Conservation (phyloP, 2,888 invertebrate species). For the Aleiodes alternator region DNA sequence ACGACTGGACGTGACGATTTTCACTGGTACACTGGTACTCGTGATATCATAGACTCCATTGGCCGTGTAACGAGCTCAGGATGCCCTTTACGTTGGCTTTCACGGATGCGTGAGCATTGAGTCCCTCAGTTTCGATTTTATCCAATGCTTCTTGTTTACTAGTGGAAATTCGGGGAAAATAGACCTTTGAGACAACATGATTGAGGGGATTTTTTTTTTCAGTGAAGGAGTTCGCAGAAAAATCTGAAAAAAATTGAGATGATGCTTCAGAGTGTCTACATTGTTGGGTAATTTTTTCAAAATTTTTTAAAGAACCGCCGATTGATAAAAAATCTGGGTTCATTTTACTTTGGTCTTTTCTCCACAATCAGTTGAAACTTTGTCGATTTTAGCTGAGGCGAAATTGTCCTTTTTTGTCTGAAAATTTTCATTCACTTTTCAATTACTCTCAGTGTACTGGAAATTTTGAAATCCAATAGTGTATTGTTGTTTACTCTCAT, state of each 20-base stretch:
- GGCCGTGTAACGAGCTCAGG: slow-evolving; percentile 47
- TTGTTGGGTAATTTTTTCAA: too few species aligned
- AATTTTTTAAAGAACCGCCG: too few species aligned
- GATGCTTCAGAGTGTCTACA: too few species aligned
- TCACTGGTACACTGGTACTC: slow-evolving; percentile 19
- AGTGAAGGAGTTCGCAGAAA: too few species aligned
- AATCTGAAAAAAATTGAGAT: too few species aligned
- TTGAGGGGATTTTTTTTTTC: too few species aligned
- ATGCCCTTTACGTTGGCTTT: slow-evolving; percentile 47
- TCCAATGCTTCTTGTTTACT: slow-evolving; percentile 28
- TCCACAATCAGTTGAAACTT: neutral
- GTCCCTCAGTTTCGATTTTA: slow-evolving; percentile 23
- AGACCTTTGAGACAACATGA: too few species aligned
- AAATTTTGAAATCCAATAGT: neutral
- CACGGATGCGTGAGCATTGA: slow-evolving; percentile 40
- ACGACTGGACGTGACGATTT: slow-evolving; percentile 48
- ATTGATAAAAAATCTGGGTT: too few species aligned
- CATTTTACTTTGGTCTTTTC: too few species aligned
- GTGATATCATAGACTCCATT: slow-evolving; percentile 44
- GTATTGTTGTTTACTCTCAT: neutral
- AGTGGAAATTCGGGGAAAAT: too few species aligned
- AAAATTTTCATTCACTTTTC: neutral
- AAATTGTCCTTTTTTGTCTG: neutral
- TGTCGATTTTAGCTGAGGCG: neutral
- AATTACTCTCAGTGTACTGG: neutral